Conservation (phyloP, 2,888 invertebrate species). For the Volucella inanis region DNA sequence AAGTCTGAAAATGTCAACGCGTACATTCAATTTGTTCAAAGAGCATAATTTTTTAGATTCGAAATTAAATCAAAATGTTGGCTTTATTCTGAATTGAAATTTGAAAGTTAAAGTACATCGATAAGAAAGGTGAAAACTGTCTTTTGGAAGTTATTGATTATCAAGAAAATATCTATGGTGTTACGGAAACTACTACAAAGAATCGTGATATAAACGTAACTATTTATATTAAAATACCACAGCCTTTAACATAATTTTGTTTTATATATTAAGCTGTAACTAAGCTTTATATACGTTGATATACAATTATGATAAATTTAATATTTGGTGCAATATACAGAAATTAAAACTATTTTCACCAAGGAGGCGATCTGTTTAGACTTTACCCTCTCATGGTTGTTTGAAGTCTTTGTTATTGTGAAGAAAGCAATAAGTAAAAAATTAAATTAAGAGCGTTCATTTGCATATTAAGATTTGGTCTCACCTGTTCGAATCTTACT, state of each 20-base stretch:
- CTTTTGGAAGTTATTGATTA: not conserved
- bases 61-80: slow-evolving; percentile 12
- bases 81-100: slow-evolving; percentile 38
- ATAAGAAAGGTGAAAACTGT: slow-evolving; percentile 2
- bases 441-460: slow-evolving; percentile 8
- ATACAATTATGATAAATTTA: not conserved
- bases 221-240: slow-evolving; percentile 25
- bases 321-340: slow-evolving; percentile 2
- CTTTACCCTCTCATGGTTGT: slow-evolving; percentile 13
- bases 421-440: not conserved
- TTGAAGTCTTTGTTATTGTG: not conserved
- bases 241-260: slow-evolving; percentile 1
- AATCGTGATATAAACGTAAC: slow-evolving; percentile 42
- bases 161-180: slow-evolving; percentile 19
- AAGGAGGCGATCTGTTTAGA: not conserved
- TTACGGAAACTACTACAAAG: slow-evolving; percentile 16
- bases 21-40: slow-evolving; percentile 45
- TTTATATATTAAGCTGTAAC: not conserved
- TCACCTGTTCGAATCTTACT: slow-evolving; percentile 12
- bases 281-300: not conserved
- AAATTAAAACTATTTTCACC: not conserved
- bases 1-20: slow-evolving; percentile 69
- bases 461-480: slow-evolving; percentile 29
- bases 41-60: slow-evolving; percentile 5
- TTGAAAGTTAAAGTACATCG: not conserved